Evolutionary conservation across 2,888 invertebrate species (phyloP), one percentile per base, ranked within the genome.

Genomic region (Drosophila eohydei): DNA sequence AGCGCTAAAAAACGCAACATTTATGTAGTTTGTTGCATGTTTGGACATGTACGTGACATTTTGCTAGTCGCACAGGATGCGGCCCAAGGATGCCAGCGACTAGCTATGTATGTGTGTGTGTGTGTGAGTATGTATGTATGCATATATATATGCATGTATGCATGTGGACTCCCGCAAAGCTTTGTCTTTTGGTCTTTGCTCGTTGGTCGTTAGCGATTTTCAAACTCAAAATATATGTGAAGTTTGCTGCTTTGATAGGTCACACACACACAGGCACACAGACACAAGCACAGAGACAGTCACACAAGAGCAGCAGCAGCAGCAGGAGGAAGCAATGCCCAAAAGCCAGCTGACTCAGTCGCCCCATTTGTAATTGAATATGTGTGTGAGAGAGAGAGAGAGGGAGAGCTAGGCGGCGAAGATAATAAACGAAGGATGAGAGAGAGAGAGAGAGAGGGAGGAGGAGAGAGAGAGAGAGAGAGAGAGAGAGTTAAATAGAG

Each of bases 41-140:
- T 83, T 78, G 80, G 81, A 71, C 83, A 85, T 75, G 81, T 75
- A 83, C 86, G 86, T 84, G 86, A 85, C 83, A 84, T 78, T 83
- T 72, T 65, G 77, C 79, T 74, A 81, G 72, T 79, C 81, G 66
- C 70, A 44, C 60, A 46, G 61, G 62, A 63, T 44, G 60, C 50
- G 52, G 55, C 50, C 58, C 52, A 56, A 50, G 40, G 50, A 34
- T 65, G 62, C 40, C 55, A 58, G 30, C 34, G 43, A 32, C 26
- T 14, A 30, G 9, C 26, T 16, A 16, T 16, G n/a, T 16, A 16
- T 48, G 12, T 9, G 2, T 28, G 14, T 14, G 2, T 28, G 14
- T 4, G 14, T 8, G 6, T 26, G 2, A 28, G 2, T 14, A 46
- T 12, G 12, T 9, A 30, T 46, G 50, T 38, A 28, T 36, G 28